These are phyloP conservation scores for Catharus fuscescens DNA, from an alignment of 2,113 vertebrate genomes.

Conservation along the genomic window DNA sequence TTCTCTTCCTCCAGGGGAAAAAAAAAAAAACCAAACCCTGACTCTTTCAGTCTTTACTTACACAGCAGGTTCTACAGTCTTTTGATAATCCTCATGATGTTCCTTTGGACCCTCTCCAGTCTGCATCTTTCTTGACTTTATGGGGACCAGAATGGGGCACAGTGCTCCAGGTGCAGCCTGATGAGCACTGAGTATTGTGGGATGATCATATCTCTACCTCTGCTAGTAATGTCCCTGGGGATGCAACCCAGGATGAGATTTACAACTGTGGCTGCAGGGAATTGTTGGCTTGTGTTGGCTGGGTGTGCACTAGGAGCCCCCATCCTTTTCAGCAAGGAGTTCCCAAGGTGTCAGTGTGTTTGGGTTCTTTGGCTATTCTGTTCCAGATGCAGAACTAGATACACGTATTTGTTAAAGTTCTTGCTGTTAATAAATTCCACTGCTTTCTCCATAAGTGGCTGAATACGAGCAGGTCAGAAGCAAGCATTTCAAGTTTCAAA, in stretches of 20 bases:
- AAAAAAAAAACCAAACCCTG: neutral
- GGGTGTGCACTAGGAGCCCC: neutral
- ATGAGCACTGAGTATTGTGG: neutral
- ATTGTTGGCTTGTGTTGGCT: neutral
- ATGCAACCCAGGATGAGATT: neutral
- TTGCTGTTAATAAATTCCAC: neutral
- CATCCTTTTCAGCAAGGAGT: neutral
- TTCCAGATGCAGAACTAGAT: neutral
- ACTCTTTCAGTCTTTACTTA: neutral
- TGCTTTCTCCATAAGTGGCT: neutral
- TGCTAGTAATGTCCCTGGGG: neutral
- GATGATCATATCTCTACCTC: neutral
- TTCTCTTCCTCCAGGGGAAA: neutral
- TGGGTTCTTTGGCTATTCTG: neutral
- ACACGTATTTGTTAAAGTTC: neutral
- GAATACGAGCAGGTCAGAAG: neutral
- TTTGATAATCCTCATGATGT: neutral
- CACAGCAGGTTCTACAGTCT: neutral
- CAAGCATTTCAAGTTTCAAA: neutral
- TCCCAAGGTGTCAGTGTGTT: neutral
- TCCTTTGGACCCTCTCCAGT: neutral
- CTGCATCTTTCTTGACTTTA: neutral
- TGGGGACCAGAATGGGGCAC: neutral
- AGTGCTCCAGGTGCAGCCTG: neutral
- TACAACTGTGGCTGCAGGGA: neutral